Evolutionary conservation across 1,140 invertebrate genomes (phyloP).

Genomic region (Pygmarrhopalites habei): DNA sequence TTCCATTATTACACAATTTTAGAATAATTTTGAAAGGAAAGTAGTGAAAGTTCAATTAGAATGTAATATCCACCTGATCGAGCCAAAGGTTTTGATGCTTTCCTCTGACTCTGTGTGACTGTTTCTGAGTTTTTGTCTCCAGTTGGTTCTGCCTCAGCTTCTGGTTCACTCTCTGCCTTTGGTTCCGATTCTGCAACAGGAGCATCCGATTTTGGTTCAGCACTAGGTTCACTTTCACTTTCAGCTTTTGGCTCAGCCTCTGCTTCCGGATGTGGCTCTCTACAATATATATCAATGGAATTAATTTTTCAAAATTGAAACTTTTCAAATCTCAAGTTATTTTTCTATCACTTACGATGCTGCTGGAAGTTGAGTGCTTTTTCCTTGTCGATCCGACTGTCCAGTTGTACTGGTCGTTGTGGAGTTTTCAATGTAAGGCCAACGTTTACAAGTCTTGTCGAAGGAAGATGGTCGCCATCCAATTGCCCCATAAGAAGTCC

Average conservation of each 20-base stretch:
- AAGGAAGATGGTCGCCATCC: conserved; percentile 55
- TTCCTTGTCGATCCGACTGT: conserved; percentile 21
- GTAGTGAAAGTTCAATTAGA: neutral
- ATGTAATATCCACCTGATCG: neutral
- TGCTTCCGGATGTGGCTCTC: conserved; percentile 43
- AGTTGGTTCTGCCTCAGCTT: too few relatives aligned
- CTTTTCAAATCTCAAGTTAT: neutral
- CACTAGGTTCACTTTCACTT: conserved; percentile 42
- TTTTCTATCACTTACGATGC: conserved; percentile 17
- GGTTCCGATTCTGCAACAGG: conserved; percentile 44
- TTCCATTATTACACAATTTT: conserved; percentile 5
- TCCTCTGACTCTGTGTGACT: neutral
- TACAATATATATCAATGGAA: neutral
- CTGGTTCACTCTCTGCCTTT: conserved; percentile 43
- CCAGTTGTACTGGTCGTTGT: neutral
- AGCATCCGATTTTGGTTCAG: conserved; percentile 39
- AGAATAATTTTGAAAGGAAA: neutral
- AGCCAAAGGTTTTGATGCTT: neutral
- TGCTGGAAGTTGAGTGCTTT: conserved; percentile 11
- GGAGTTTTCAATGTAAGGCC: conserved; percentile 32
- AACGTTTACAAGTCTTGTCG: conserved; percentile 30
- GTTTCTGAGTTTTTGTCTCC: neutral
- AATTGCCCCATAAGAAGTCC: conserved; percentile 74
- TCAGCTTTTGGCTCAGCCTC: conserved; percentile 25
- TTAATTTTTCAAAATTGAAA: neutral